Conservation (phyloP, 1,140 invertebrate species). For the Brevipalpus yothersi region DNA sequence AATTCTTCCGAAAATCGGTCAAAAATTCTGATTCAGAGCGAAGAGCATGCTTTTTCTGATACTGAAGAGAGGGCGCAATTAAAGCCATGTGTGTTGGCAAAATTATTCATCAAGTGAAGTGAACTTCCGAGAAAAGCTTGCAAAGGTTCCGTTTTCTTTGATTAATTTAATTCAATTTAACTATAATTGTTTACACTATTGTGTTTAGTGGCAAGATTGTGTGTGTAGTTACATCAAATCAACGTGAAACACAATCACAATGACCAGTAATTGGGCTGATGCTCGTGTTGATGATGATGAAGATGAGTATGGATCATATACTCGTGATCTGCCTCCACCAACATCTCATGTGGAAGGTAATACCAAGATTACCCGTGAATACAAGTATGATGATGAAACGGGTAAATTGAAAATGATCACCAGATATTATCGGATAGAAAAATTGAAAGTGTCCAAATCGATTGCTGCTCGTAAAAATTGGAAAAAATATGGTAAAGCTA, state of each 20-base stretch:
- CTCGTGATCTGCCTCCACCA: conserved; percentile 18
- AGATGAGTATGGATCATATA: neutral
- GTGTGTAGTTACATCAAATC: no score
- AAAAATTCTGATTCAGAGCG: no score
- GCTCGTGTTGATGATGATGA: conserved; percentile 4
- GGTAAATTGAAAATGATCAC: conserved; percentile 53
- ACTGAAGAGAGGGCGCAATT: no score
- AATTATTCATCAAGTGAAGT: no score
- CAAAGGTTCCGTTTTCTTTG: no score
- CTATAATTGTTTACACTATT: no score
- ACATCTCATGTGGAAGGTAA: conserved; percentile 61
- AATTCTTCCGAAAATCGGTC: no score
- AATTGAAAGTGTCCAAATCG: conserved; percentile 64
- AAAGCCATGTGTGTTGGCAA: no score
- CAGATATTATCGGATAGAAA: conserved; percentile 72
- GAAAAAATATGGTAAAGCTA: conserved; percentile 77
- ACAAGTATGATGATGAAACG: conserved; percentile 57
- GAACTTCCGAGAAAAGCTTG: no score
- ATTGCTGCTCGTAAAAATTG: conserved; percentile 75
- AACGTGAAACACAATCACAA: neutral
- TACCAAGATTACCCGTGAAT: conserved; percentile 73
- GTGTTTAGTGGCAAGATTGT: no score
- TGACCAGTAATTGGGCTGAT: conserved; percentile 8
- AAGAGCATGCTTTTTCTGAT: no score
- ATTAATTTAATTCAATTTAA: no score